Conservation (phyloP, 2,113 vertebrate species). For the Entelurus aequoreus region DNA sequence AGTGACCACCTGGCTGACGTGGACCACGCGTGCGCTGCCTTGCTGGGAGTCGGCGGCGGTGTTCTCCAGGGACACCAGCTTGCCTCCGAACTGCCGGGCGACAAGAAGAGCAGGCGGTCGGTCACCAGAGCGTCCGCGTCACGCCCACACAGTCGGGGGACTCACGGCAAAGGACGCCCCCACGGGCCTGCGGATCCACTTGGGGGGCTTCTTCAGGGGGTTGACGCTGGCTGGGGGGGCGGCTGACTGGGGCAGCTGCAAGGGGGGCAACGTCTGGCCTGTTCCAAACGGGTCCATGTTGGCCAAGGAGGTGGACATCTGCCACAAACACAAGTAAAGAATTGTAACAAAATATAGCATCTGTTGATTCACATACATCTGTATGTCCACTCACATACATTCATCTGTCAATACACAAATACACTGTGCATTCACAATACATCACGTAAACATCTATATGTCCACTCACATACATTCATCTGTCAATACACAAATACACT, state of each 20-base stretch:
- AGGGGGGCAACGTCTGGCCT: conserved; percentile 82
- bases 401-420: too few relatives aligned
- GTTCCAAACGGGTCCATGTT: conserved; percentile 93
- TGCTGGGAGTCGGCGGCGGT: conserved; percentile 66
- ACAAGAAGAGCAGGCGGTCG: background rate
- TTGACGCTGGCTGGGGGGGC: conserved; percentile 62
- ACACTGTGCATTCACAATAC: too few relatives aligned
- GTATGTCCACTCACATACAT: too few relatives aligned
- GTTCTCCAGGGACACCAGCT: conserved; percentile 85
- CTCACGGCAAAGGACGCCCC: conserved; percentile 91
- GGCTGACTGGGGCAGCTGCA: conserved; percentile 82
- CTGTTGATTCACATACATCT: too few relatives aligned
- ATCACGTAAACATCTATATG: too few relatives aligned
- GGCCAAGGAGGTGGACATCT: conserved; percentile 88
- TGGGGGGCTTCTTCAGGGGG: conserved; percentile 92
- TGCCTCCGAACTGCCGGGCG: conserved; percentile 86
- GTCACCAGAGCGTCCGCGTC: too few relatives aligned
- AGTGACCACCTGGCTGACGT: conserved; percentile 89
- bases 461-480: too few relatives aligned
- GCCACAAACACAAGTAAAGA: background rate
- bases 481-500: too few relatives aligned
- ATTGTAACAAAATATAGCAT: too few relatives aligned
- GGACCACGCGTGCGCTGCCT: conserved; percentile 64
- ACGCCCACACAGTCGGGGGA: conserved; percentile 2
- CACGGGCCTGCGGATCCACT: conserved; percentile 88